Evolutionary conservation across 1,140 invertebrate genomes (phyloP).

Genomic region (Drosophila eugracilis): DNA sequence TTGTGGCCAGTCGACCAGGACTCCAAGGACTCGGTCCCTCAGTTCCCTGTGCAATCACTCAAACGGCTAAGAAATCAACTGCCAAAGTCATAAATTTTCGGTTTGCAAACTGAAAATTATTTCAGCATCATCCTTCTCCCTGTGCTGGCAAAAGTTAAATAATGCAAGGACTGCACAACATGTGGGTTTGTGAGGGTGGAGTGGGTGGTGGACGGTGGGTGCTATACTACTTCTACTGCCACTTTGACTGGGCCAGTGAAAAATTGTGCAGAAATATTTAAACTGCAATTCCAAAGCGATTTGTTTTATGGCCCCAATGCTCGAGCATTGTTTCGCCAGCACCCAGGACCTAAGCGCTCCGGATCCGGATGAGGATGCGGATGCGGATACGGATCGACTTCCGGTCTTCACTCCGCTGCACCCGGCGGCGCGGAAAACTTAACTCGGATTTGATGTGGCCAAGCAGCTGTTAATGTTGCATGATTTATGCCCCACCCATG

Average conservation of each 20-base stretch:
- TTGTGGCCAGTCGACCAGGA: slow-evolving; percentile 16
- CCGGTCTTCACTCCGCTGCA: slow-evolving; percentile 45
- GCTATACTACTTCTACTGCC: not conserved
- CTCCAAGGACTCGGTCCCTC: not conserved
- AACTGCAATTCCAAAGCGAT: slow-evolving; percentile 74
- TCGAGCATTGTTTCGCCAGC: slow-evolving; percentile 60
- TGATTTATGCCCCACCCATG: slow-evolving; percentile 56
- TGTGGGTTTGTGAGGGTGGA: slow-evolving; percentile 17
- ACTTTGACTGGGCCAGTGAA: slow-evolving; percentile 23
- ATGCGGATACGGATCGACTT: slow-evolving; percentile 50
- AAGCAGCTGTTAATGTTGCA: slow-evolving; percentile 75
- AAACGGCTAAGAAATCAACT: slow-evolving; percentile 63
- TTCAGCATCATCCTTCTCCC: slow-evolving; percentile 49
- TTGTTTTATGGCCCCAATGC: slow-evolving; percentile 59
- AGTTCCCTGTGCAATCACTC: slow-evolving; percentile 22
- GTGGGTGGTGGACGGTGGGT: no score
- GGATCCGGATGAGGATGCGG: slow-evolving; percentile 32
- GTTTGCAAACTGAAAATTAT: slow-evolving; percentile 54
- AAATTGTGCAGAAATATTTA: slow-evolving; percentile 69
- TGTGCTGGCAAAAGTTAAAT: slow-evolving; percentile 55
- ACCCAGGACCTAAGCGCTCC: slow-evolving; percentile 16
- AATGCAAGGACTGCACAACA: slow-evolving; percentile 43
- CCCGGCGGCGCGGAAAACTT: slow-evolving; percentile 64
- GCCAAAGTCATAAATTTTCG: slow-evolving; percentile 67
- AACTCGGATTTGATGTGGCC: slow-evolving; percentile 76